A percentile compares a stretch with the other conserved stretches of the same genome.
phyloP scores from a whole-genome alignment of 2,888 invertebrate genomes.

The Trissolcus brochymenae region DNA sequence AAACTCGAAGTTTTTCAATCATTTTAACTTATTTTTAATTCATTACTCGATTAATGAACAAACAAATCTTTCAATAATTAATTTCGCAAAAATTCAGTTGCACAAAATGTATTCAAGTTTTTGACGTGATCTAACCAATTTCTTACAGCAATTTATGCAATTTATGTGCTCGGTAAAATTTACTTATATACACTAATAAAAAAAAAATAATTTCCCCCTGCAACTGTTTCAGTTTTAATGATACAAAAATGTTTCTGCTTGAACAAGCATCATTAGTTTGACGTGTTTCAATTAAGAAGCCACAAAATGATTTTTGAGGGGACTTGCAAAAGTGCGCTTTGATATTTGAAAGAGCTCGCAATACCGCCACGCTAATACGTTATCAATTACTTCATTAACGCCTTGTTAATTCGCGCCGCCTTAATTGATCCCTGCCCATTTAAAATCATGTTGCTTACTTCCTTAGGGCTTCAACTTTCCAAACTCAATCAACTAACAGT shows the following conservation, averaged over 20 bases:
- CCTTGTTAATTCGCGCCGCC: slow-evolving; percentile 55
- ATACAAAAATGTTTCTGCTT: not conserved
- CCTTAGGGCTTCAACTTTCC: slow-evolving; percentile 3
- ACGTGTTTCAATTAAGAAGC: slow-evolving; percentile 63
- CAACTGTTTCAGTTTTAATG: not conserved
- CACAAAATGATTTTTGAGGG: slow-evolving; percentile 60
- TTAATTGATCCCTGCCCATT: slow-evolving; percentile 52
- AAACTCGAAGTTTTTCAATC: no score
- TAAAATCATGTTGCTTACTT: slow-evolving; percentile 23
- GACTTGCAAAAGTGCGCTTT: slow-evolving; percentile 48
- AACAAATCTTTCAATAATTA: no score
- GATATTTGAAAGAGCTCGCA: slow-evolving; percentile 56
- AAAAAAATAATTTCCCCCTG: no score
- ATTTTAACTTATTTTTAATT: no score
- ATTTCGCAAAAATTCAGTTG: no score
- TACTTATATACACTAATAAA: no score
- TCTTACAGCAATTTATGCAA: no score
- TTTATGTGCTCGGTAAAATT: no score
- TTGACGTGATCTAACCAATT: no score
- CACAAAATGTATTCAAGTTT: no score
- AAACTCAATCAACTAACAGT: not conserved
- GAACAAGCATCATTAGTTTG: not conserved
- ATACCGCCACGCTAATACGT: slow-evolving; percentile 47
- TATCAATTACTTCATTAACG: slow-evolving; percentile 58
- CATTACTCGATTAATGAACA: no score